Evolutionary conservation across 2,113 vertebrate species (phyloP).

Genomic region (Chaetodon trifascialis): DNA sequence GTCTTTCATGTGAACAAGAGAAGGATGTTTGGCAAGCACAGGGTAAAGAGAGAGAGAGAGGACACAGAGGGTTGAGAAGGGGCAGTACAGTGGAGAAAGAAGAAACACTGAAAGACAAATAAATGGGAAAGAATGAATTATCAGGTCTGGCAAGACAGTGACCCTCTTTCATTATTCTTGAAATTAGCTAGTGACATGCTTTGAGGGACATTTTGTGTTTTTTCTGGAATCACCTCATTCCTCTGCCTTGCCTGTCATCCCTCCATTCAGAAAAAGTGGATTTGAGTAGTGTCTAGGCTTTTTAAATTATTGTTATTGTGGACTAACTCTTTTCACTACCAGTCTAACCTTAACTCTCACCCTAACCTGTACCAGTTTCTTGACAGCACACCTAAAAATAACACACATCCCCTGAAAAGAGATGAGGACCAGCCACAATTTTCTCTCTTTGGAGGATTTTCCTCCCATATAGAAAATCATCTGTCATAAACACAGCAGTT

Average conservation of each 20-base stretch:
- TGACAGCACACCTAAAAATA: not conserved
- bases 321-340: not conserved
- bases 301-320: not conserved
- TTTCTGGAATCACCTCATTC: not conserved
- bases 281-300: not conserved
- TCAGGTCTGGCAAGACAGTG: not conserved
- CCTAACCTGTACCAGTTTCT: not conserved
- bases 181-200: constrained; percentile 93
- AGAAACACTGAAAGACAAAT: constrained; percentile 81
- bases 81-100: constrained; percentile 67
- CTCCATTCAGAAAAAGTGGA: not conserved
- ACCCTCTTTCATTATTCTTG: constrained; percentile 92
- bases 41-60: constrained; percentile 86
- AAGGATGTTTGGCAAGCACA: constrained; percentile 69
- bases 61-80: constrained; percentile 79
- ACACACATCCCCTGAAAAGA: not conserved
- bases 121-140: constrained; percentile 75
- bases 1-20: constrained; percentile 94
- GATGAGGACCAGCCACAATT: not conserved
- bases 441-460: not conserved
- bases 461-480: not conserved
- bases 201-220: constrained; percentile 73
- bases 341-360: constrained; percentile 4
- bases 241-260: constrained; percentile 1
- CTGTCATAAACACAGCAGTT: not conserved